Conservation (phyloP, 2,113 vertebrate genomes). For the Synodontis membranacea region DNA sequence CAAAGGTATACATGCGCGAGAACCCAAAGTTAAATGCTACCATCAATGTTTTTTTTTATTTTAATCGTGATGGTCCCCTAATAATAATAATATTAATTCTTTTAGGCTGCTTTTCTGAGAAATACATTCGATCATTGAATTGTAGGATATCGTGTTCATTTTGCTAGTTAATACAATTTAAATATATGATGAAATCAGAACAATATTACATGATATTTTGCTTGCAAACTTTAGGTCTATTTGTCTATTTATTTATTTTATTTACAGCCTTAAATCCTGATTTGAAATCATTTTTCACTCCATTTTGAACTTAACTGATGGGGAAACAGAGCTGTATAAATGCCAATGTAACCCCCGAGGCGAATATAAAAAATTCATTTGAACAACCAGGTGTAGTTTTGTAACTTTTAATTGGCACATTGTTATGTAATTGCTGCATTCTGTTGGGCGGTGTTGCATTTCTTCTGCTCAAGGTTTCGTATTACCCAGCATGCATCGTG, state of each 20-base stretch:
- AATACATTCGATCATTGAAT: neutral
- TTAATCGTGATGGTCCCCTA: neutral
- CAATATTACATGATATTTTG: too few species aligned
- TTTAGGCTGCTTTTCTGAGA: neutral
- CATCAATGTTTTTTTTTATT: neutral
- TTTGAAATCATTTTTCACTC: too few species aligned
- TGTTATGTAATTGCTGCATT: neutral
- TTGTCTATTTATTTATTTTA: too few species aligned
- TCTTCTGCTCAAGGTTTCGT: too few species aligned
- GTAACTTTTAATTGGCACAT: neutral
- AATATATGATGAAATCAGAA: neutral
- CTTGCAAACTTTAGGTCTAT: too few species aligned
- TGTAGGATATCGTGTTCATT: neutral
- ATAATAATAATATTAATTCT: neutral
- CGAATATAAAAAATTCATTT: too few species aligned
- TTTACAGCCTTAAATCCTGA: too few species aligned
- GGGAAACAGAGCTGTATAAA: neutral
- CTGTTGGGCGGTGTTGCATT: too few species aligned
- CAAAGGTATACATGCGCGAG: neutral
- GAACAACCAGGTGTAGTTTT: neutral
- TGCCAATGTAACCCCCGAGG: neutral
- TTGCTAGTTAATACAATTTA: too few species aligned
- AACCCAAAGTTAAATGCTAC: neutral
- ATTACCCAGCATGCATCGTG: neutral
- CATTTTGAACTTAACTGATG: too few species aligned